Evolutionary conservation across 2,113 vertebrate genomes (phyloP), one percentile per base, ranked within the genome.

Genomic region (Carassius carassius): DNA sequence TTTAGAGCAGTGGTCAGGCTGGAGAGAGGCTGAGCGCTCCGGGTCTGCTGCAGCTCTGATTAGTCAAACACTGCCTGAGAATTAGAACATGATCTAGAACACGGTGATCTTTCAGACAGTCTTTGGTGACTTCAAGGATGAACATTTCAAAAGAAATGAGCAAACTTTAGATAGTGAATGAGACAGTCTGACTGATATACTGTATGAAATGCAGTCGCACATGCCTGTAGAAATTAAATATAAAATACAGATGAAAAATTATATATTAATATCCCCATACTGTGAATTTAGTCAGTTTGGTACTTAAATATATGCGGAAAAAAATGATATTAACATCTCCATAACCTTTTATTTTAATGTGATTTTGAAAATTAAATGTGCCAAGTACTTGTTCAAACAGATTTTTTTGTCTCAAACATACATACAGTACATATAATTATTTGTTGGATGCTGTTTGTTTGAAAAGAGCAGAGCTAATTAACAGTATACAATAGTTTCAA

Each of bases 1-100:
- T 89, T 93, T 93, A 90, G 85, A 90, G 90, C 88, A 81, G 65
- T 87, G 88, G 88, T 92, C 87, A 78, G 86, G 83, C 63, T 85
- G 88, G 91, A 79, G 85, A 79, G 85, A 78, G 78, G 56, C 85
- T 73, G 51, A 83, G 85, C 3, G 17, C 84, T 69, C 67, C 17
- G 4, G 21, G 10, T 58, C 29, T 56, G 32, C 83, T 72, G 51
- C 76, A 19, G 23, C 60, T 86, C 51, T 44, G 25, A 86, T 80
- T 67, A 67, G 21, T 76, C 63, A 72, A 81, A 83, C 74, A 32
- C 54, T 16, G 32, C 11, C 10, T 83, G 74, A 85, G 81, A 72
- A 67, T 63, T 49, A 80, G n/a, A 80, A 49, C 60, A 47, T 32
- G 23, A 49, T 80, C n/a, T 56, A 69, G 58, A 83, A 56, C 19